Evolutionary conservation across 2,113 vertebrate species (phyloP).

Genomic region (Rhinichthys klamathensis): DNA sequence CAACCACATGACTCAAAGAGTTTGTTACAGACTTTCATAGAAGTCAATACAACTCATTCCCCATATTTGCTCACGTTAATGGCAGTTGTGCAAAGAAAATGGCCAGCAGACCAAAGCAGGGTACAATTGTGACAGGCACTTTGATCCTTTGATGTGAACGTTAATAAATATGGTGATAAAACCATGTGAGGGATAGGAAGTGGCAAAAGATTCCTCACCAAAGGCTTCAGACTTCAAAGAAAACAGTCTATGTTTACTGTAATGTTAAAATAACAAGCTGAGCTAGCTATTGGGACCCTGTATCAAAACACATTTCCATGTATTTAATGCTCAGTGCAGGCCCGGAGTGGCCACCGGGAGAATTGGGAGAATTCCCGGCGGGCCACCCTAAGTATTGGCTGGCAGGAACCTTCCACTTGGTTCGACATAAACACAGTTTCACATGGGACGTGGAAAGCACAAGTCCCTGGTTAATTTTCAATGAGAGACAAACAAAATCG

Average conservation of each 20-base stretch:
- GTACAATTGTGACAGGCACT: conserved; percentile 1
- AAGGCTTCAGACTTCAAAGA: conserved; percentile 34
- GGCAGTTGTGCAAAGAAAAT: not conserved
- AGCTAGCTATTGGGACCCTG: conserved; percentile 2
- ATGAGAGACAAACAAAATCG: too few relatives aligned
- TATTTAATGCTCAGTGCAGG: not conserved
- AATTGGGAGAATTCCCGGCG: too few relatives aligned
- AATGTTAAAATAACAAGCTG: not conserved
- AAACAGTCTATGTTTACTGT: not conserved
- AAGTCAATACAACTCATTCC: not conserved
- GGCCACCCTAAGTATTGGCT: too few relatives aligned
- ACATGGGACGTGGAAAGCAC: too few relatives aligned
- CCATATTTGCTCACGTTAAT: not conserved
- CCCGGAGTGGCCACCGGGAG: too few relatives aligned
- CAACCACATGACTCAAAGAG: not conserved
- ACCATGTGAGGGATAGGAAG: not conserved
- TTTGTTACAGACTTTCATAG: not conserved
- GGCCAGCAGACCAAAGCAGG: not conserved
- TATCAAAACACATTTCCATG: not conserved
- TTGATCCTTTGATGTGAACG: conserved; percentile 28
- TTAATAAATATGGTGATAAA: conserved; percentile 27
- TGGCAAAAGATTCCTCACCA: conserved; percentile 14
- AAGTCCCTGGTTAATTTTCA: too few relatives aligned
- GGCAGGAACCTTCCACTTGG: too few relatives aligned
- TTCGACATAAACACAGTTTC: too few relatives aligned